Percentiles rank a stretch among this genome's conserved stretches.
Conservation (phyloP, 2,797 vertebrate genomes). For the Momotus momota region DNA sequence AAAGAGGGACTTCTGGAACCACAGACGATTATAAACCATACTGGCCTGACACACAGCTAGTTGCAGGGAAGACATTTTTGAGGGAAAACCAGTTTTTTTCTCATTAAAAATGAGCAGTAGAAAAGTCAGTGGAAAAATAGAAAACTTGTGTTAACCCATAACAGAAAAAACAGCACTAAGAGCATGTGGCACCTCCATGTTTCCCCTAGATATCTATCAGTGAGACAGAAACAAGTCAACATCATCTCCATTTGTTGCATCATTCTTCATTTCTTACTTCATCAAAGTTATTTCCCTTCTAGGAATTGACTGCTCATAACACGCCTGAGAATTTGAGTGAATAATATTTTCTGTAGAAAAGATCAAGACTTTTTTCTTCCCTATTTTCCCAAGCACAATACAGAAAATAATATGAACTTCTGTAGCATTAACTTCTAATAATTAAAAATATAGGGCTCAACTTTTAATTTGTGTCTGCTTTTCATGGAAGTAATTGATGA, state of each 20-base stretch:
- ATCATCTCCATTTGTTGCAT: constrained; percentile 42
- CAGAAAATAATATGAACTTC: neutral
- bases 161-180: neutral
- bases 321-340: neutral
- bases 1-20: neutral
- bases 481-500: neutral
- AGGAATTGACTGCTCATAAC: constrained; percentile 10
- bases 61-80: neutral
- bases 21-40: neutral
- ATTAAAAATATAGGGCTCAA: neutral
- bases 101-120: neutral
- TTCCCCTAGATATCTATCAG: neutral
- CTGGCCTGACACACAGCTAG: neutral
- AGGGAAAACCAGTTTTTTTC: neutral
- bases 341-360: neutral
- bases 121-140: neutral
- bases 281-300: constrained; percentile 14
- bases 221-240: neutral
- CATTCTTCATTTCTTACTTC: constrained; percentile 15
- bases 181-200: neutral
- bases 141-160: neutral
- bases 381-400: neutral
- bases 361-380: neutral
- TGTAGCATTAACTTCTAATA: neutral
- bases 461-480: neutral